Conservation (phyloP, 2,797 vertebrate genomes). For the Dendrocincla tyrannina region DNA sequence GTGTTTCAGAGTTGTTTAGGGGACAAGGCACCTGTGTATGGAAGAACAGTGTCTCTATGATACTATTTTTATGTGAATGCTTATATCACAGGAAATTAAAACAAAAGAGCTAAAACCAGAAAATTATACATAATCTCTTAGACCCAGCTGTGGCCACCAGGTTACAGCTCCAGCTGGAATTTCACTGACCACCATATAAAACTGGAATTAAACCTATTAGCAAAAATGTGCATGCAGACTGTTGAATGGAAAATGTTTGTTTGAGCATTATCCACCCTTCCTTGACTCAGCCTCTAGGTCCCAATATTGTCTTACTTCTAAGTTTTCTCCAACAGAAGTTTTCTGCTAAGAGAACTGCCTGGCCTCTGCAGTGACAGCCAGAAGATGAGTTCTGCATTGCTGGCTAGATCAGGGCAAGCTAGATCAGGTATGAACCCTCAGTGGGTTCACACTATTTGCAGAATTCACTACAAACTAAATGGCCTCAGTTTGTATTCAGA, state of each 20-base stretch:
- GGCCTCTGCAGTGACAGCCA: background rate
- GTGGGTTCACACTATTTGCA: background rate
- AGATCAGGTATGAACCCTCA: background rate
- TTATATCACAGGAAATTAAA: background rate
- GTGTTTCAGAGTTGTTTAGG: background rate
- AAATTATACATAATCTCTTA: background rate
- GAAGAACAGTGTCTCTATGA: background rate
- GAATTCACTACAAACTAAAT: background rate
- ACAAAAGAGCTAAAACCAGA: background rate
- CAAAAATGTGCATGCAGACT: background rate
- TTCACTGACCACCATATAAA: background rate
- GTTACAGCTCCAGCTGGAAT: background rate
- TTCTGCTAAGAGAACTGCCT: background rate
- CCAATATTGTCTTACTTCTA: background rate
- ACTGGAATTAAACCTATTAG: background rate
- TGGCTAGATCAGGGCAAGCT: background rate
- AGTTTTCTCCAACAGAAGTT: background rate
- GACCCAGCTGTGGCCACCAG: rapidly evolving
- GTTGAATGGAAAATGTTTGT: background rate
- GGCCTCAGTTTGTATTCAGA: background rate
- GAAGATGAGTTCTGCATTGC: background rate
- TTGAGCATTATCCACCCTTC: background rate
- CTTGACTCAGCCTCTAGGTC: background rate
- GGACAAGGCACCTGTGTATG: background rate
- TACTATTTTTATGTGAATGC: background rate